These are phyloP conservation scores for Siderastrea siderea DNA, from an alignment of 92 coral and sea anemone species.

Conservation along the genomic window DNA sequence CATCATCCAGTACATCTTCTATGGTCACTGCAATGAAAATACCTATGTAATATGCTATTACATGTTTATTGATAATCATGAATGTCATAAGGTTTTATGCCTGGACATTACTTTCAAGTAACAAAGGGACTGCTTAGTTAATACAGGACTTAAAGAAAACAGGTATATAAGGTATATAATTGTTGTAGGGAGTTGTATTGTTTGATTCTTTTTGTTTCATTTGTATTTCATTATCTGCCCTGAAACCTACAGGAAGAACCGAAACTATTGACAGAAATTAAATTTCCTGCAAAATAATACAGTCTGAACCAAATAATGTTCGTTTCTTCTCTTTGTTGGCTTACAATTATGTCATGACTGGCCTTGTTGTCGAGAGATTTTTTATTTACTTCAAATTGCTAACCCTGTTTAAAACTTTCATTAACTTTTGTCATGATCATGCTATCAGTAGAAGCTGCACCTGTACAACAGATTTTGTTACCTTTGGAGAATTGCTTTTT, in stretches of 20 bases:
- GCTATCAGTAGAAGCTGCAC: not conserved
- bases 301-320: too few relatives aligned
- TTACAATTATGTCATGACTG: too few relatives aligned
- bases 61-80: not conserved
- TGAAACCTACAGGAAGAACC: too few relatives aligned
- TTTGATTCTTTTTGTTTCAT: not conserved
- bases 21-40: not conserved
- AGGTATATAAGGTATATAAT: not conserved
- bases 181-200: not conserved
- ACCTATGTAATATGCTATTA: too few relatives aligned
- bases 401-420: not conserved
- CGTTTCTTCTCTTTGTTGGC: too few relatives aligned
- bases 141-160: not conserved
- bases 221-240: not conserved
- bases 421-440: too few relatives aligned
- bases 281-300: too few relatives aligned
- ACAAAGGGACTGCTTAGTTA: not conserved
- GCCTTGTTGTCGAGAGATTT: too few relatives aligned
- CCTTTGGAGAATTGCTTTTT: not conserved
- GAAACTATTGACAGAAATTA: too few relatives aligned
- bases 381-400: not conserved
- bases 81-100: not conserved
- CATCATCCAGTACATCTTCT: not conserved
- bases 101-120: not conserved
- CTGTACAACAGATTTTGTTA: not conserved